Base-by-base conservation (phyloP, 2,797 vertebrate species). In the Sciurus vulgaris region DNA sequence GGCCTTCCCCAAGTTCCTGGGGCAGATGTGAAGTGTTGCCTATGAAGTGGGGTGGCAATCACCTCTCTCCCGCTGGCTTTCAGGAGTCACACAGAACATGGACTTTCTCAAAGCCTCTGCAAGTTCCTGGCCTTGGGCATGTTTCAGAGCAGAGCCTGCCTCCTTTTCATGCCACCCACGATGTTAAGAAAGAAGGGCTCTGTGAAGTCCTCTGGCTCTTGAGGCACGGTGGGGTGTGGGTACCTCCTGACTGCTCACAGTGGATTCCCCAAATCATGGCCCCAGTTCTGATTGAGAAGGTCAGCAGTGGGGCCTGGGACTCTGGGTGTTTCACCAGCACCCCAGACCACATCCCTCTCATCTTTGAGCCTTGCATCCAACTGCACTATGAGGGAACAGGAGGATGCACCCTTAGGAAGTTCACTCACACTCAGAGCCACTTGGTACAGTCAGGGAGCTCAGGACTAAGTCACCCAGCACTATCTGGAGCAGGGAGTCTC, bases 381-480 rank as follows among this genome's bases (percentile, higher is more conserved):
- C 22, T 59, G 49, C 30, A 6, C 13, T 78, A 9, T 38, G 35
- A 41, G 9, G n/a, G 9, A 69, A 35, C 33, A n/a, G 13, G 81
- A 44, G 41, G 81, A 15, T 2, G 6, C 1, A 41, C 13, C 11
- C 54, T 7, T 28, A 5, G 70, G 24, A 51, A 41, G 3, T 15
- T 35, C 24, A 33, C 28, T 30, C 33, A 30, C 33, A 69, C 33
- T 5, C 8, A 7, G 24, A 38, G 30, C 18, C 33, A 11, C 3
- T 4, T 1, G 5, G 8, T 24, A 7, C 22, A 41, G n/a, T 17
- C 7, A 13, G 18, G 35, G 2, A 38, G 30, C 17, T 4, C 73
- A 1, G n/a, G 72, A 35, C 35, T 14, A 59, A 41, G 14, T 24
- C 7, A 2, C 14, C 49, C 70, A 61, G 63, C 0, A 2, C 10